phyloP scores from a whole-genome alignment of 2,888 invertebrate species.

The Blera fallax region DNA sequence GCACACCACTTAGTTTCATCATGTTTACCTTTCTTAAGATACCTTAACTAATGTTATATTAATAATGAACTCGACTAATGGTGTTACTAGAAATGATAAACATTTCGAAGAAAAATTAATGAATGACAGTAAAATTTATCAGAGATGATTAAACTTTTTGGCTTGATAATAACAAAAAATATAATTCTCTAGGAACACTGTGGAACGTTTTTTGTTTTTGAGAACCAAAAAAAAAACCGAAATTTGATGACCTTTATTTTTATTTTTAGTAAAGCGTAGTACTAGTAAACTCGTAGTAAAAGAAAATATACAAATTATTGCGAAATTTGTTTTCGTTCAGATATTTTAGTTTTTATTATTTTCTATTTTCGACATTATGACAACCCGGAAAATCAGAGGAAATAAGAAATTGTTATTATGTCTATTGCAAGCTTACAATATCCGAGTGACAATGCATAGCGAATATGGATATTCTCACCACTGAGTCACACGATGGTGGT shows the following conservation, averaged over 20 bases:
- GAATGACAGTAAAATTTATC: slow-evolving; percentile 1
- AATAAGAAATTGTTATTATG: neutral
- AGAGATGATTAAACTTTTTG: neutral
- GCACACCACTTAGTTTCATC: slow-evolving; percentile 7
- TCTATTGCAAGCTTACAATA: neutral
- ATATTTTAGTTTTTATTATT: neutral
- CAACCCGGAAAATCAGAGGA: neutral
- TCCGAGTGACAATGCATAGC: neutral
- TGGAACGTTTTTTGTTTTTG: neutral
- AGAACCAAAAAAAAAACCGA: neutral
- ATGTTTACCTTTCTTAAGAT: slow-evolving; percentile 2
- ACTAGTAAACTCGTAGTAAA: neutral
- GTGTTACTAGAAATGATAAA: slow-evolving; percentile 8
- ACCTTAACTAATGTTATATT: neutral
- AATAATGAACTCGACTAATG: neutral
- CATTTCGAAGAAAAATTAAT: slow-evolving; percentile 8
- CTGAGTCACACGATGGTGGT: neutral
- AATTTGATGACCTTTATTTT: neutral
- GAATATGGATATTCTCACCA: neutral
- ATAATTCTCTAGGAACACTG: neutral
- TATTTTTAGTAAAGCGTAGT: neutral
- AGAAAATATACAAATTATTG: neutral
- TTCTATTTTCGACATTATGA: neutral
- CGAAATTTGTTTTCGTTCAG: neutral
- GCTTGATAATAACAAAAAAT: neutral